Evolutionary conservation across 2,888 invertebrate genomes (phyloP).

Genomic region (Sarcophaga rosellei): DNA sequence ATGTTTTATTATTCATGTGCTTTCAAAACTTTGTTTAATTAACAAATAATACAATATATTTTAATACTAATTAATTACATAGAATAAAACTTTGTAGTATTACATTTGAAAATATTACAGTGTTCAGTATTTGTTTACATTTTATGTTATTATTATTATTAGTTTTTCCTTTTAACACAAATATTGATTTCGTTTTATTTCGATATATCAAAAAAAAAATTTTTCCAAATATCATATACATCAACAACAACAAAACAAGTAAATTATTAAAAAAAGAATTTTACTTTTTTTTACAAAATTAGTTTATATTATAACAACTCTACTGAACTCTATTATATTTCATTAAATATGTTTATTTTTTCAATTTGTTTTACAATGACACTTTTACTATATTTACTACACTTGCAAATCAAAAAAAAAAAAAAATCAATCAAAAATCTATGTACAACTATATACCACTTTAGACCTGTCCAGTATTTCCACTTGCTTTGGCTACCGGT

Average conservation of each 20-base stretch:
- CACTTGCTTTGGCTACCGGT: constrained; percentile 81
- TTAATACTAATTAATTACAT: too few species aligned
- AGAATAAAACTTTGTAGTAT: too few species aligned
- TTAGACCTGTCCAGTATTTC: constrained; percentile 82
- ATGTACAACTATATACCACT: constrained; percentile 67
- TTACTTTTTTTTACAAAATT: too few species aligned
- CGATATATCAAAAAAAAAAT: constrained; percentile 39
- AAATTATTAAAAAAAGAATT: neutral
- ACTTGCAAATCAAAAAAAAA: constrained; percentile 59
- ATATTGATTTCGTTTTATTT: constrained; percentile 24
- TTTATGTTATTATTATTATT: constrained; percentile 17
- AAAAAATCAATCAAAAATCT: constrained; percentile 61
- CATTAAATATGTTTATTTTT: constrained; percentile 37
- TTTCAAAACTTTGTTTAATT: constrained; percentile 25
- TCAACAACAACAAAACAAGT: constrained; percentile 63
- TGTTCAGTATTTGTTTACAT: neutral
- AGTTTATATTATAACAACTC: constrained; percentile 8
- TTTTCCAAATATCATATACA: constrained; percentile 21
- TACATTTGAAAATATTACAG: neutral
- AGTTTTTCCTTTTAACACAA: constrained; percentile 16
- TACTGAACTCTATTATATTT: constrained; percentile 44
- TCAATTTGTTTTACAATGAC: constrained; percentile 42
- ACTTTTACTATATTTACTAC: constrained; percentile 54
- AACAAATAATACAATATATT: neutral
- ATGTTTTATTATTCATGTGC: neutral